Base-by-base conservation (phyloP, 2,797 vertebrate species). In the Alfaro cultratus region DNA sequence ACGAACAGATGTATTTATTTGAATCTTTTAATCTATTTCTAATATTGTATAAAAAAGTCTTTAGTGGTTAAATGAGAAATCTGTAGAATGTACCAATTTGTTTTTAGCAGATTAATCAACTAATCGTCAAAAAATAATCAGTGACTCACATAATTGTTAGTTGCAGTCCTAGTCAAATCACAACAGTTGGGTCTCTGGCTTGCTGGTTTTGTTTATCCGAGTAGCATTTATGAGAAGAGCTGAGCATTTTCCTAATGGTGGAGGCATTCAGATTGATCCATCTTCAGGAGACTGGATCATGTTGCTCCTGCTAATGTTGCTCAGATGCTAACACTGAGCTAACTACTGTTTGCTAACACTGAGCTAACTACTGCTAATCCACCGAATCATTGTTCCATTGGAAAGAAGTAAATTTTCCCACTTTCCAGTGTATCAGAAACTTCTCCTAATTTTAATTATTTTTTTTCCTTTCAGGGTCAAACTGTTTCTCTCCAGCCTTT, bases 401-500 rank as follows among this genome's bases (percentile, higher is more conserved):
- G 53, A 79, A 89, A 83, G 34, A 23, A 26, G 76, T 86, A 83
- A 88, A 83, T 83, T 75, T 62, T 62, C 31, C 5, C 57, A 55
- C 26, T 67, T 67, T 36, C 1, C 15, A 70, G 39, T 70, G 2
- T 43, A 43, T 43, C 45, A 16, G 6, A 88, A 74, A 91, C 80
- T 12, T 73, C 77, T 73, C 39, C 67, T 70, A 11, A 70, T 3
- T 12, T 13, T 43, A n/a, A n/a, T 68, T 9, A 29, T 11, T 34
- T 77, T 79, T 80, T 46, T 72, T 72, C 73, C 36, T 80, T 79
- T 39, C 90, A 99, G 98, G 94, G 95, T 87, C 97, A 99, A 83
- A 97, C 97, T 1, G 96, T 99, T 94, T 97, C 97, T 72, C 95
- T 98, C 77, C 95, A 96, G 88, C 95, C 97, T 9, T 85, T 97